Evolutionary conservation across 2,888 invertebrate species (phyloP).

Genomic region (Operophtera brumata): DNA sequence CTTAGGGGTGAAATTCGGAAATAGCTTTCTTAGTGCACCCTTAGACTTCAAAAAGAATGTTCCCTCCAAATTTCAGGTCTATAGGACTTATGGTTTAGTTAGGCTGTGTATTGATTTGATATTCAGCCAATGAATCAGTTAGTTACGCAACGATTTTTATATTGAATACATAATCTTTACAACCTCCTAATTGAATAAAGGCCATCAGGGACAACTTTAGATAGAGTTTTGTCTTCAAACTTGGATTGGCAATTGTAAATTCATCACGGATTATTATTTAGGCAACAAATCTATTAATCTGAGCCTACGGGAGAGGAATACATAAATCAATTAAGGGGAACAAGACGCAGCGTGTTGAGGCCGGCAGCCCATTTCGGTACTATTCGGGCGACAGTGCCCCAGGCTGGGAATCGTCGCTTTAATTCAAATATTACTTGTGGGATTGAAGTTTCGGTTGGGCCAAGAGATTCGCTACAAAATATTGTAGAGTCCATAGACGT

Average conservation of each 20-base stretch:
- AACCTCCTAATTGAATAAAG: constrained; percentile 2
- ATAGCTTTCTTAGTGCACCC: too few species aligned
- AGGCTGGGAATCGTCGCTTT: constrained; percentile 62
- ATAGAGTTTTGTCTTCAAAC: constrained; percentile 32
- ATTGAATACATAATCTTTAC: neutral
- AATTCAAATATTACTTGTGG: constrained; percentile 77
- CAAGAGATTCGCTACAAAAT: constrained; percentile 28
- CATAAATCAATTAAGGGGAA: constrained; percentile 75
- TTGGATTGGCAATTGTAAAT: constrained; percentile 60
- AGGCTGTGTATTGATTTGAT: too few species aligned
- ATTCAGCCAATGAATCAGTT: too few species aligned
- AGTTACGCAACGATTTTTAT: too few species aligned
- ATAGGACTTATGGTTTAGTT: too few species aligned
- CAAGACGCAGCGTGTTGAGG: constrained; percentile 68
- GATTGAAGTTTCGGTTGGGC: constrained; percentile 62
- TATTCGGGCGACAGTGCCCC: constrained; percentile 63
- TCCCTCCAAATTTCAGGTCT: too few species aligned
- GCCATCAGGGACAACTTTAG: neutral
- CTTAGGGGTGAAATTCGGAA: too few species aligned
- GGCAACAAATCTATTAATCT: constrained; percentile 72
- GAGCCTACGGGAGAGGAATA: constrained; percentile 57
- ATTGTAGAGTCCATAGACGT: too few species aligned
- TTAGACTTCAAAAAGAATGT: too few species aligned
- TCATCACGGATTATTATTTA: constrained; percentile 67
- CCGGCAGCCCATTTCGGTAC: constrained; percentile 61